Evolutionary conservation across 2,113 vertebrate species (phyloP), one percentile per base, ranked within the genome.

Genomic region (Cariama cristata): DNA sequence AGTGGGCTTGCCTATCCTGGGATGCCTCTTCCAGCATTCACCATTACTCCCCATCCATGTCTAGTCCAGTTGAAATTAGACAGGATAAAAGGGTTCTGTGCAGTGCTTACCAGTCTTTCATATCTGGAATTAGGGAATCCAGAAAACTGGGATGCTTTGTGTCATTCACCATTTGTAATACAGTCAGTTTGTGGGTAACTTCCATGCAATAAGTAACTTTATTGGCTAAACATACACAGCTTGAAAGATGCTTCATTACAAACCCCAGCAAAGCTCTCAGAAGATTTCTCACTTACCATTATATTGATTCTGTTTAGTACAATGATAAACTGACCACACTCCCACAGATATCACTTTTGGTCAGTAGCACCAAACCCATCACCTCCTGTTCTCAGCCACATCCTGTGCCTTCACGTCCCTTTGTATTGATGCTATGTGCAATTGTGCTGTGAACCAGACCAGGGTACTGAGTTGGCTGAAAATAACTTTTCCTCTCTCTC

Each of bases 181-280:
- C 4, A 58, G 14, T 3, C 4, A 38, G 15, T 20, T 23, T 68
- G 8, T 11, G 20, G 18, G 20, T 35, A 63, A 20, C 3, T 40
- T 44, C 49, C 18, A 35, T 14, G 44, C 13, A 63, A 59, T 32
- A 82, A 73, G 24, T 14, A 6, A 5, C 7, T 68, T 55, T 15
- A 8, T 32, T 55, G 16, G 11, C 11, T 59, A 47, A 72, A 30
- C 2, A 17, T 1, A 7, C 0, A 32, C 6, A 66, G 12, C 4
- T 52, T 32, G 42, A 72, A 62, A 90, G 9, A 17, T 13, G 24
- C 5, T 64, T 68, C 14, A 11, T 50, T 40, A 5, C 8, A 60
- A 52, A 80, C 3, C 9, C 30, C 27, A 58, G n/a, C 13, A 63
- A 49, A 40, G 6, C 7, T 38, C 44, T 59, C 23, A 27, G 38